These are phyloP conservation scores for Monochamus alternatus DNA, from an alignment of 2,888 invertebrate species.

Conservation along the genomic window DNA sequence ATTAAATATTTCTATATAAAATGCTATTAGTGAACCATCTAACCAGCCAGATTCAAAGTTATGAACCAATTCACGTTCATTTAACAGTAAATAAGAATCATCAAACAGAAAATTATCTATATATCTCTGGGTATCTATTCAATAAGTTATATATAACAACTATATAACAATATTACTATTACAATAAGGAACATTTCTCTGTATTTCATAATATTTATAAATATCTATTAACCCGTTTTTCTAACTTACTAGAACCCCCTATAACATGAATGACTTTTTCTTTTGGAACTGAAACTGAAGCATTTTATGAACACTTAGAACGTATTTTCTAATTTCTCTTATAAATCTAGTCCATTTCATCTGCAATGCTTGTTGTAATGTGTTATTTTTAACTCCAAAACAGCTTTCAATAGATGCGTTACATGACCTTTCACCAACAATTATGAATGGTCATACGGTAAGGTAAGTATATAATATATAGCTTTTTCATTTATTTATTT, in stretches of 20 bases:
- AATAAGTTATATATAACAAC: neutral
- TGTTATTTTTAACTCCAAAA: neutral
- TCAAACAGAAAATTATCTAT: neutral
- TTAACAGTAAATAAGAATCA: neutral
- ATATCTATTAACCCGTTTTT: neutral
- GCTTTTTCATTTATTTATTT: neutral
- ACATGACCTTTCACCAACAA: neutral
- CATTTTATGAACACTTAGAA: neutral
- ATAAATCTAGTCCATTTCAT: neutral
- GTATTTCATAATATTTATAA: neutral
- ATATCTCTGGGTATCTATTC: neutral
- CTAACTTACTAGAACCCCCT: neutral
- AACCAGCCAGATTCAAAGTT: too few species aligned
- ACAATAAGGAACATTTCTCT: neutral
- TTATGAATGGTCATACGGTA: neutral
- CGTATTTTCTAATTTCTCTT: neutral
- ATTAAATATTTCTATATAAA: neutral
- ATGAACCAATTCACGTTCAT: neutral
- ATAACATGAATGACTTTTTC: neutral
- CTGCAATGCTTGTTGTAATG: neutral
- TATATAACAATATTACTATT: neutral
- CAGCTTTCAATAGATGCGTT: neutral
- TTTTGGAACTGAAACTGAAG: neutral
- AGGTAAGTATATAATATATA: neutral
- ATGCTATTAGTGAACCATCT: neutral